Evolutionary conservation across 2,888 invertebrate genomes (phyloP), one percentile per base, ranked within the genome.

Genomic region (Tachystola acroxantha): DNA sequence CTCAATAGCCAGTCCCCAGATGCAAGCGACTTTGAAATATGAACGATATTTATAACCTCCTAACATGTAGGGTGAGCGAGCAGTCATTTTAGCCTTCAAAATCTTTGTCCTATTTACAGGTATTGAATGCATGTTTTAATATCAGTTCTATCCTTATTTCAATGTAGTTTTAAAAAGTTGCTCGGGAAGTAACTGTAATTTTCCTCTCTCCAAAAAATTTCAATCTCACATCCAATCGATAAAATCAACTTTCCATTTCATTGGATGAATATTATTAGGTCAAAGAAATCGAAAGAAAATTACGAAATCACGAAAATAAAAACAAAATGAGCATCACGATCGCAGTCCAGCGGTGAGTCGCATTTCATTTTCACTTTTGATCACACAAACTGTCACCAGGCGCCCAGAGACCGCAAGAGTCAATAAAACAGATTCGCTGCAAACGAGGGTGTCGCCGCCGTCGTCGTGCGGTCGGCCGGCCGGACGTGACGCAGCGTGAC

Each of bases 21-120:
- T 87, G 88, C 73, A 70, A 67, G 68, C 59, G 87, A 87, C 87
- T 87, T 81, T 87, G 87, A 88, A 79, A 82, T 86, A 88, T 87
- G 74, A 75, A 61, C 57, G 74, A 74, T 80, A 87, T 87, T 87
- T 77, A 75, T 87, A 80, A 78, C 72, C 36, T 57, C 55, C 60
- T 56, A 43, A 6, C 51, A 51, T 43, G 57, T 63, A 59, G 59
- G 60, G 58, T 6, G 16, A 6, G n/a, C n/a, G n/a, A 58, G 48
- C 45, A 57, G 52, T 42, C 49, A 45, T 58, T 58, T 51, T 32
- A 24, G 43, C 52, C 50, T 36, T 50, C 20, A 11, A 32, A 36
- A 27, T 37, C 37, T 37, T 32, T 13, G 34, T 32, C 10, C 19
- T 19, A 10, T 31, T 32, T n/a, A n/a, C n/a, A n/a, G n/a, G n/a